Percentiles rank a stretch among this genome's conserved stretches.
These are phyloP conservation scores for Nothocercus nigrocapillus DNA, from an alignment of 2,113 vertebrate species.

Conservation along the genomic window DNA sequence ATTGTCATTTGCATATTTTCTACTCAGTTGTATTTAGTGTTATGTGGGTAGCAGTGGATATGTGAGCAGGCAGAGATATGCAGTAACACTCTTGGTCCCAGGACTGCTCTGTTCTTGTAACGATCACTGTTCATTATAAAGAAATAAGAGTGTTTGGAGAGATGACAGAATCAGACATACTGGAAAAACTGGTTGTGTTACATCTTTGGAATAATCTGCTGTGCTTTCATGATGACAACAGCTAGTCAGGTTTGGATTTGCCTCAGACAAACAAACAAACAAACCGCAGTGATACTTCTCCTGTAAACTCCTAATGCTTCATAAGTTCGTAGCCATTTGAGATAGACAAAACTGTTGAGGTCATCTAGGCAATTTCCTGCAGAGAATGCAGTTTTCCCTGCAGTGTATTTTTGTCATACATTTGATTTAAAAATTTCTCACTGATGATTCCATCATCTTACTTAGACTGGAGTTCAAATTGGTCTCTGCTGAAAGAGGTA, in stretches of 20 bases:
- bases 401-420: neutral
- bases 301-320: neutral
- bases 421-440: neutral
- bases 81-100: neutral
- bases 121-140: neutral
- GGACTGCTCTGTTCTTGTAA: neutral
- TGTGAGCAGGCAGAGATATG: conserved; percentile 8
- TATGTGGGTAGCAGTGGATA: fast-evolving
- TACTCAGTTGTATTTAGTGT: neutral
- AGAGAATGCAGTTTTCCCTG: neutral
- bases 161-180: neutral
- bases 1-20: neutral
- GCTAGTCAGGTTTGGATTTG: neutral
- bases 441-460: neutral
- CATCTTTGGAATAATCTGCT: neutral
- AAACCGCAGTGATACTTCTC: neutral
- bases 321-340: neutral
- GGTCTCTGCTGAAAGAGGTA: neutral
- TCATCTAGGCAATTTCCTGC: neutral
- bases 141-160: neutral
- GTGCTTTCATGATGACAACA: neutral
- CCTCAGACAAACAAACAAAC: neutral
- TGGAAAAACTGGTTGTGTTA: neutral
- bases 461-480: neutral
- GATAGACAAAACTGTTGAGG: neutral